Evolutionary conservation across 2,797 vertebrate species (phyloP).

Genomic region (Leptatherina wallacei): DNA sequence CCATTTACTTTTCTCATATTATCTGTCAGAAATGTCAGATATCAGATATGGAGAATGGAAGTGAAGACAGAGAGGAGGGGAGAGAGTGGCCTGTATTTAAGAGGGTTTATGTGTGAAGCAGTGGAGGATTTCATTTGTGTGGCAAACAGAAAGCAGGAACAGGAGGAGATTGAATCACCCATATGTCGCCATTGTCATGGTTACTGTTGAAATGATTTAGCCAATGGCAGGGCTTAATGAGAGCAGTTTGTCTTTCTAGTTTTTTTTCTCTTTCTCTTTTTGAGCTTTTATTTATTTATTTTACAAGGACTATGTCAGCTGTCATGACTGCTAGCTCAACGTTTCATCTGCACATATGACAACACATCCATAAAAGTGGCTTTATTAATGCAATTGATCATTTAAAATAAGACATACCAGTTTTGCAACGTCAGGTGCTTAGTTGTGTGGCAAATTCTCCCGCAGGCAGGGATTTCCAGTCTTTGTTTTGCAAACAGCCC

Average conservation of each 20-base stretch:
- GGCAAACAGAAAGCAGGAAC: slow-evolving; percentile 38
- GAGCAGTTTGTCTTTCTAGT: slow-evolving; percentile 54
- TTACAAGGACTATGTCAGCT: slow-evolving; percentile 11
- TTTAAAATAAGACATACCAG: background rate
- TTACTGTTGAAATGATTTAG: slow-evolving; percentile 71
- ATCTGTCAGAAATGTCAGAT: slow-evolving; percentile 22
- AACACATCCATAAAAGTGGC: slow-evolving; percentile 9
- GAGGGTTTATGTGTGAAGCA: slow-evolving; percentile 32
- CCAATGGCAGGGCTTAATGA: slow-evolving; percentile 53
- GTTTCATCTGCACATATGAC: slow-evolving; percentile 9
- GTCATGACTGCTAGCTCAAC: slow-evolving; percentile 10
- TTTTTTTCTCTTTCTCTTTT: slow-evolving; percentile 26
- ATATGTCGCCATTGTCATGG: slow-evolving; percentile 76
- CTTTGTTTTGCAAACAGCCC: background rate
- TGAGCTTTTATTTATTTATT: slow-evolving; percentile 7
- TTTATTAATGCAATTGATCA: slow-evolving; percentile 8
- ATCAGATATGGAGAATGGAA: slow-evolving; percentile 4
- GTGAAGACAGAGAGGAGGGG: slow-evolving; percentile 5
- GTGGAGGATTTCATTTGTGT: slow-evolving; percentile 26
- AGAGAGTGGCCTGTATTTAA: slow-evolving; percentile 15
- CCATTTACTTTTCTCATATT: background rate
- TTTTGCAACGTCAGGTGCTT: background rate
- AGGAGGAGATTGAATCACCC: slow-evolving; percentile 58
- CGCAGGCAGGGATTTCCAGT: background rate
- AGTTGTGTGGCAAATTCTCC: background rate